Evolutionary conservation across 2,797 vertebrate species (phyloP), one percentile per base, ranked within the genome.

Genomic region (Spheniscus humboldti): DNA sequence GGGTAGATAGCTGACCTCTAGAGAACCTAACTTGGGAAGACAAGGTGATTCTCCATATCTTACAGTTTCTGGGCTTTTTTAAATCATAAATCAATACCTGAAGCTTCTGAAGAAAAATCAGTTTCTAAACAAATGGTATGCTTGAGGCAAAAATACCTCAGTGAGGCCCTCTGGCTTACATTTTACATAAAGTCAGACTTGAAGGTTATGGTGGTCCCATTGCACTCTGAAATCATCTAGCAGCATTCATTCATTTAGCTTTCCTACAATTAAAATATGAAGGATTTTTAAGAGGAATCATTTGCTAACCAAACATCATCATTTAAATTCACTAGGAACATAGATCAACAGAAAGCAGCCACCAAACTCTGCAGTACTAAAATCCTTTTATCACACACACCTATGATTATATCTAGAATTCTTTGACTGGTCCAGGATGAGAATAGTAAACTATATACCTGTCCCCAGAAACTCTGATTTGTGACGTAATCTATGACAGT

Each of bases 131-230:
- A 66, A 69, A 24, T 41, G 18, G 16, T 13, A 9, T 7, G 7
- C 50, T 27, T 71, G 24, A 86, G 43, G 28, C 33, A 85, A 64
- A 90, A 77, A 74, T 41, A 41, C 15, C 10, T 41, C 15, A 14
- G 23, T n/a, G 43, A 57, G 30, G 2, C 8, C 3, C 5, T 67
- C 27, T 62, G 0, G 2, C 25, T 79, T 48, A n/a, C 8, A 7
- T 81, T 74, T 64, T 71, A 15, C 7, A 3, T 25, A 4, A 71
- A 78, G 56, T 52, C 56, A 37, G 1, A 31, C 12, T 37, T 64
- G 41, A 74, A 41, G 37, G 17, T 75, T 80, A 16, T 47, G 18
- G 24, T 80, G 10, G 27, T 60, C 35, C 19, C 11, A 10, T 11
- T 59, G 50, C 30, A 45, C 20, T 53, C 43, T 17, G 55, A 41